Conservation (phyloP, 2,797 vertebrate genomes). For the Lerista edwardsae region DNA sequence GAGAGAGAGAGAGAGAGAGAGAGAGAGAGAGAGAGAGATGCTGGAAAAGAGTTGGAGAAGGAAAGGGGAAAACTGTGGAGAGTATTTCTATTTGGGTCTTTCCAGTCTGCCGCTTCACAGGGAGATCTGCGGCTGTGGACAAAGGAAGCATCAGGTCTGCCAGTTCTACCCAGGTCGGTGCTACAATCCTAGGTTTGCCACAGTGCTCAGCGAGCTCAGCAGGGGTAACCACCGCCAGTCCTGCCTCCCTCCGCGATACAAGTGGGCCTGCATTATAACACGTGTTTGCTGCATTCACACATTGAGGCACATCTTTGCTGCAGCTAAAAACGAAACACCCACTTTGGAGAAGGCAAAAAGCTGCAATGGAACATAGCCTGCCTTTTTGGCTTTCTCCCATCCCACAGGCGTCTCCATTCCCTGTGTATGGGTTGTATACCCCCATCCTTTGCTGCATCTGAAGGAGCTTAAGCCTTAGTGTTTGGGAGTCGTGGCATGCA, state of each 20-base stretch:
- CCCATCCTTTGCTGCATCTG: background rate
- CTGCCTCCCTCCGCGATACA: background rate
- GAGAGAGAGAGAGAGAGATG: too few relatives aligned
- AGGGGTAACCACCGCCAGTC: background rate
- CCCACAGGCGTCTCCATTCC: too few relatives aligned
- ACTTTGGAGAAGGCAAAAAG: too few relatives aligned
- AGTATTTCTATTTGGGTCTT: background rate
- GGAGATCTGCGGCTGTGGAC: background rate
- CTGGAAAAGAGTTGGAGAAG: rapidly evolving
- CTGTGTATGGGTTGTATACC: background rate
- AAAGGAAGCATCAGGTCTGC: too few relatives aligned
- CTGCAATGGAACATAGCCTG: background rate
- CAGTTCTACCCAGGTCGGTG: too few relatives aligned
- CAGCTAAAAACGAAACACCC: too few relatives aligned
- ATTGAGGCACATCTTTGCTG: background rate
- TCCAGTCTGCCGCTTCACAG: background rate
- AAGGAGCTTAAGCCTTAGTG: background rate
- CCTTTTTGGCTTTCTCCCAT: background rate
- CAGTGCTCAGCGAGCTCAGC: too few relatives aligned
- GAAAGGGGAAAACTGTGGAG: too few relatives aligned
- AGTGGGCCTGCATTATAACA: background rate
- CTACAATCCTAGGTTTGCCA: background rate
- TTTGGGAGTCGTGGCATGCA: background rate
- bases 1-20: background rate
- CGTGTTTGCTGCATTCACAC: background rate